These are phyloP conservation scores for Pammene fasciana DNA, from an alignment of 2,888 invertebrate genomes.

Conservation along the genomic window DNA sequence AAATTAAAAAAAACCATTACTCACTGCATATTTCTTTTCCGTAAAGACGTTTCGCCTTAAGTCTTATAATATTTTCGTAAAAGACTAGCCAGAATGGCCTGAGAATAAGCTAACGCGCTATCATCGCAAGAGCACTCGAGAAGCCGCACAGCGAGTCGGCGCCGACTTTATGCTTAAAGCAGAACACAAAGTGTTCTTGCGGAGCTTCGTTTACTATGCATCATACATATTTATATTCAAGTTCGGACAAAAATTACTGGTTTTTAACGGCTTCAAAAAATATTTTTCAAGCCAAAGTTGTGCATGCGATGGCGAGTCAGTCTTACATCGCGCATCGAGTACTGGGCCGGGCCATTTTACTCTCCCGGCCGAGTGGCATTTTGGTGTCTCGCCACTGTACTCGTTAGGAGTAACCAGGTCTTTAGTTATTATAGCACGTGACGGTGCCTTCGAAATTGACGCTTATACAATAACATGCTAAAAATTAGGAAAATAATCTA, in stretches of 20 bases:
- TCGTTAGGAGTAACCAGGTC: too few species aligned
- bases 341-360: too few species aligned
- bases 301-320: too few species aligned
- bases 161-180: slow-evolving; percentile 57
- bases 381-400: too few species aligned
- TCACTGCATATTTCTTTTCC: neutral
- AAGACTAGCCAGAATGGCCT: slow-evolving; percentile 26
- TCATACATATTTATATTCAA: slow-evolving; percentile 72
- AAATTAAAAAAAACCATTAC: neutral
- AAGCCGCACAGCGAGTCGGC: slow-evolving; percentile 57
- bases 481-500: too few species aligned
- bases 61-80: slow-evolving; percentile 24
- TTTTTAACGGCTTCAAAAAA: too few species aligned
- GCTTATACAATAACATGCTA: too few species aligned
- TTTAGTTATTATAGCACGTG: too few species aligned
- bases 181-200: slow-evolving; percentile 60
- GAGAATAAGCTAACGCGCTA: slow-evolving; percentile 37
- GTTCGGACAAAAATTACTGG: neutral
- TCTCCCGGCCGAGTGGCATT: too few species aligned
- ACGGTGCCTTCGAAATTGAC: too few species aligned
- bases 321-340: too few species aligned
- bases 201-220: slow-evolving; percentile 58
- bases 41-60: neutral
- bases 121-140: slow-evolving; percentile 46
- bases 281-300: too few species aligned